A percentile compares a stretch with the other conserved stretches of the same genome.
Conservation (phyloP, 2,113 vertebrate species). For the Circaetus gallicus region DNA sequence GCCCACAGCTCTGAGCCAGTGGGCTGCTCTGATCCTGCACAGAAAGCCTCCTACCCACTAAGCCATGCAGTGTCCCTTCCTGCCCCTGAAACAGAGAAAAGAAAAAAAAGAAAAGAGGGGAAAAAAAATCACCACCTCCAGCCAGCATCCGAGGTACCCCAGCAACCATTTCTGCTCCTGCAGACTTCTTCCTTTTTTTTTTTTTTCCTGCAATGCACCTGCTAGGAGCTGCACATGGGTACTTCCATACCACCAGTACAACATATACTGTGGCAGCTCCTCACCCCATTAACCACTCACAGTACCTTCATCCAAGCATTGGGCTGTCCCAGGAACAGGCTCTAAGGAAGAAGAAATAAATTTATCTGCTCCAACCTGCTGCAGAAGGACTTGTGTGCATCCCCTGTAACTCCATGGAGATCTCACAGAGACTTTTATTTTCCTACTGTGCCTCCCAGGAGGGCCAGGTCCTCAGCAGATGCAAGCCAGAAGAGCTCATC, state of each 20-base stretch:
- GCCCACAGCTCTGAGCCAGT: neutral
- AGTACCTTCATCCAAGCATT: neutral
- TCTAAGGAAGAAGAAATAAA: neutral
- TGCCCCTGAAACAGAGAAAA: neutral
- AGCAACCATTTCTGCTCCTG: neutral
- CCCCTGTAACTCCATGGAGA: neutral
- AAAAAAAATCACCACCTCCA: neutral
- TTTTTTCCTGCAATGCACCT: neutral
- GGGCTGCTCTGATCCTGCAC: neutral
- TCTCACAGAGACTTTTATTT: neutral
- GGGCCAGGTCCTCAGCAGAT: neutral
- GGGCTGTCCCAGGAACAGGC: neutral
- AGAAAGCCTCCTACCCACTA: neutral
- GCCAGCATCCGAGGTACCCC: neutral
- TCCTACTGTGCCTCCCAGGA: neutral
- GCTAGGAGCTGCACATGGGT: neutral
- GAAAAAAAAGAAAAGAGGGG: too few relatives aligned
- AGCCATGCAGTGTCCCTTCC: neutral
- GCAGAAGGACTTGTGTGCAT: neutral
- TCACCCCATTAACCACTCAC: neutral
- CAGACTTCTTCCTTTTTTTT: neutral
- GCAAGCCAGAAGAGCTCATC: neutral
- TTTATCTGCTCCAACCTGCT: neutral
- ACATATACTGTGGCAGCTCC: rapidly evolving
- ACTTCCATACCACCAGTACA: neutral